Conservation (phyloP, 30 jellyfish, hydroid and myxozoan species). For the Nemopilema nomurai region DNA sequence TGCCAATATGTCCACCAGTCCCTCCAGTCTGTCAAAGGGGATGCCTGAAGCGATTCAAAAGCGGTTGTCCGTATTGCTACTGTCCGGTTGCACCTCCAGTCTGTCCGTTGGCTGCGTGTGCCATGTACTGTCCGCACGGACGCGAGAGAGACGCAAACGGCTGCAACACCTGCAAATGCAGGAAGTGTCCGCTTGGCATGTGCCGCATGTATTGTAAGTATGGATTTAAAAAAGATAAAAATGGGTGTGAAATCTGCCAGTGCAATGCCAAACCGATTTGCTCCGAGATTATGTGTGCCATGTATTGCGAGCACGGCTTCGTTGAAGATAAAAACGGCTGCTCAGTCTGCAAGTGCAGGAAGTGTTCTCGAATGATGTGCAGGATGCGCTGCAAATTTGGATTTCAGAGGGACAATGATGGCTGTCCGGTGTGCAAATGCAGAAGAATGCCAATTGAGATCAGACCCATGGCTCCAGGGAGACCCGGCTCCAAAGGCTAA, state of each 20-base stretch:
- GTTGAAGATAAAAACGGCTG: constrained; percentile 17
- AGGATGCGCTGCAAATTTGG: constrained; percentile 32
- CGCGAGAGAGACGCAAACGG: constrained; percentile 23
- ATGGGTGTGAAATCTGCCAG: constrained; percentile 31
- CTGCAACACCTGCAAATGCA: constrained; percentile 31
- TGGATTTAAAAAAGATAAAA: constrained; percentile 16
- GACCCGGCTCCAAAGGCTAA: constrained; percentile 3
- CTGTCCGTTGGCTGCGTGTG: constrained; percentile 25
- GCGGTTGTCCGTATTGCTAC: constrained; percentile 27
- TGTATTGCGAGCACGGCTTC: constrained; percentile 16
- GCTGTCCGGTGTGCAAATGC: constrained; percentile 48
- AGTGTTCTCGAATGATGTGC: constrained; percentile 15
- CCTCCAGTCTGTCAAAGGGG: constrained; percentile 8
- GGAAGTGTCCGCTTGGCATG: not conserved
- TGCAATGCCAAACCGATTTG: constrained; percentile 10
- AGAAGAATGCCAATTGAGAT: not conserved
- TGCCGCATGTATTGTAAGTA: constrained; percentile 20
- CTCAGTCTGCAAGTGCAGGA: constrained; percentile 25
- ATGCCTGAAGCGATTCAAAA: not conserved
- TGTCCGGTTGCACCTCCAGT: constrained; percentile 13
- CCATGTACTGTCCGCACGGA: constrained; percentile 25
- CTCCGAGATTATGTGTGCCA: not conserved
- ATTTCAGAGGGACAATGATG: constrained; percentile 12
- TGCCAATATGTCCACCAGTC: constrained; percentile 35
- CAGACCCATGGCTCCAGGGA: not conserved